phyloP scores from a whole-genome alignment of 2,888 invertebrate genomes.

The Sussaba pulchella region DNA sequence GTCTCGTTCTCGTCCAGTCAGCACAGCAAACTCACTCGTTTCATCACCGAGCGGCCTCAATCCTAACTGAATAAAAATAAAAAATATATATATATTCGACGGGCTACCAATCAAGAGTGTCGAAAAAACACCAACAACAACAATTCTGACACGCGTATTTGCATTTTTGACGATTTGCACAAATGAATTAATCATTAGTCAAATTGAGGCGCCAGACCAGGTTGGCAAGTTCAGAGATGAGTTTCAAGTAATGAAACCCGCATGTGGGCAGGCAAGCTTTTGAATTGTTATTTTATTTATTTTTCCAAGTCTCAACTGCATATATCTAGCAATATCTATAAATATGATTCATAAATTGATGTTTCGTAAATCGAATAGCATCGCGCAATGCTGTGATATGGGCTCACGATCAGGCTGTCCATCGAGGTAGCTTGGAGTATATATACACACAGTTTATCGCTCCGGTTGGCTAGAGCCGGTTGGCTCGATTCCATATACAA shows the following conservation, averaged over 20 bases:
- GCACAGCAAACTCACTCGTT: conserved; percentile 46
- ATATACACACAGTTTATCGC: conserved; percentile 34
- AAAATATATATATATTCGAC: conserved; percentile 32
- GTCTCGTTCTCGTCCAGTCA: conserved; percentile 53
- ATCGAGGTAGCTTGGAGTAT: conserved; percentile 63
- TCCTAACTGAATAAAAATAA: conserved; percentile 21
- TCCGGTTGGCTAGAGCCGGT: conserved; percentile 36
- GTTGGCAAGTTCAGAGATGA: background rate
- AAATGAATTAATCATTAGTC: conserved; percentile 34
- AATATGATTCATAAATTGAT: conserved; percentile 69
- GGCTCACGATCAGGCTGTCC: conserved; percentile 69
- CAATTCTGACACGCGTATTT: conserved; percentile 29
- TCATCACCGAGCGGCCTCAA: conserved; percentile 43
- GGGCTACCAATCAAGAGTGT: conserved; percentile 36
- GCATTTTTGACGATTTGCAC: conserved; percentile 31
- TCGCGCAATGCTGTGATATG: conserved; percentile 60
- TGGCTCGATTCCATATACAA: conserved; percentile 48
- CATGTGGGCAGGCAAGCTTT: background rate
- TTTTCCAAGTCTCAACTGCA: background rate
- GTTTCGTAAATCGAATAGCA: conserved; percentile 80
- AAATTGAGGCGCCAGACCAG: background rate
- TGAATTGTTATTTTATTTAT: background rate
- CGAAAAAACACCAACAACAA: background rate
- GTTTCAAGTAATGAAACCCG: conserved; percentile 2
- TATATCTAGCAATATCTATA: conserved; percentile 10